These are phyloP conservation scores for Apamea epomidion DNA, from an alignment of 2,888 invertebrate species.

Conservation along the genomic window DNA sequence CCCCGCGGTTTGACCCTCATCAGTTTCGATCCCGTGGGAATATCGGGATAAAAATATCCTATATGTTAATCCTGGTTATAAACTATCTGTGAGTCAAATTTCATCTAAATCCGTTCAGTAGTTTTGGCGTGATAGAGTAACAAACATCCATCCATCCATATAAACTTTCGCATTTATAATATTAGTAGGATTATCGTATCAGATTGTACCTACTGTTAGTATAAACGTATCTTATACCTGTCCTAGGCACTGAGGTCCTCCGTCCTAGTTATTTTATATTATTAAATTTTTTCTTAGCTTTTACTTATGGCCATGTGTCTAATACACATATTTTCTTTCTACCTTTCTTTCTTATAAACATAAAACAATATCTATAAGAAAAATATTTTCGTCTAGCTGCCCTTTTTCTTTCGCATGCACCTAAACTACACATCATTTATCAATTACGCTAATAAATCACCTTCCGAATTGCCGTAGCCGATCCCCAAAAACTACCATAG, in stretches of 20 bases:
- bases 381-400: no score
- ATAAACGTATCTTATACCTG: not conserved
- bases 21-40: no score
- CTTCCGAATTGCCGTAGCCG: not conserved
- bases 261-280: not conserved
- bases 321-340: not conserved
- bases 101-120: no score
- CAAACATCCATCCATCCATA: no score
- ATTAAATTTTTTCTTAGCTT: not conserved
- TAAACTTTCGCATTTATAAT: no score
- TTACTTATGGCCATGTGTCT: not conserved
- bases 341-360: not conserved
- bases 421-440: not conserved
- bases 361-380: not conserved
- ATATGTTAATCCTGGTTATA: no score
- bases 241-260: no score
- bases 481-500: constrained; percentile 35
- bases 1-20: no score
- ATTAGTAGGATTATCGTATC: not conserved
- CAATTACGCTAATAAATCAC: not conserved
- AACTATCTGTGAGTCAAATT: no score
- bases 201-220: not conserved
- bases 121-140: no score
- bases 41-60: no score
- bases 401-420: not conserved